These are phyloP conservation scores for Deladenus siricidicola DNA, from an alignment of 2,888 invertebrate species.

Conservation along the genomic window DNA sequence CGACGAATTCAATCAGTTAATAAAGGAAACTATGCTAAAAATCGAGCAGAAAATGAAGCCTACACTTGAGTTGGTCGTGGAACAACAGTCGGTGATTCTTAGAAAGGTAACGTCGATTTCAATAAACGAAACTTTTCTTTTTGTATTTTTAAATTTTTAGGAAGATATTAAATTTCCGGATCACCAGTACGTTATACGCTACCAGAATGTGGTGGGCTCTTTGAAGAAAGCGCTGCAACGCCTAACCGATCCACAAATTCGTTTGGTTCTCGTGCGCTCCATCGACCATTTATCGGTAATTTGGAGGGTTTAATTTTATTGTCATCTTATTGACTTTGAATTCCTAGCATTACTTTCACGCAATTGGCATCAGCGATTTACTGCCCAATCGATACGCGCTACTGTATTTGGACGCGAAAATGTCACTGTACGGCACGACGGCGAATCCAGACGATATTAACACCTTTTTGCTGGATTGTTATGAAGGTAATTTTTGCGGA, in stretches of 20 bases:
- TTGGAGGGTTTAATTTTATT: neutral
- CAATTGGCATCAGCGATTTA: constrained; percentile 22
- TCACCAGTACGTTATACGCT: neutral
- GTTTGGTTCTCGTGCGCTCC: constrained; percentile 13
- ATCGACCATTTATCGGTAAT: constrained; percentile 15
- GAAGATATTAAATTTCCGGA: constrained; percentile 14
- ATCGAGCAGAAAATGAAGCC: constrained; percentile 16
- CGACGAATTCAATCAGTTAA: constrained; percentile 8
- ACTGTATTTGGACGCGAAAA: constrained; percentile 14
- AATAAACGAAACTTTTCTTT: neutral
- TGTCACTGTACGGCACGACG: constrained; percentile 5
- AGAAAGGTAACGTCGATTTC: neutral
- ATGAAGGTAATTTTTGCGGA: too few species aligned
- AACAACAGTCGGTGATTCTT: neutral
- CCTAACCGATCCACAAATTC: constrained; percentile 5
- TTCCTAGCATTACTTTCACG: constrained; percentile 24
- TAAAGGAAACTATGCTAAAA: constrained; percentile 13
- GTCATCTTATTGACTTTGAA: neutral
- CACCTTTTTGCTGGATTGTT: constrained; percentile 2
- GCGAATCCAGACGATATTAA: constrained; percentile 9
- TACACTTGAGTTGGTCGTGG: neutral
- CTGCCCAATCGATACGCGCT: constrained; percentile 23
- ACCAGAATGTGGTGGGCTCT: constrained; percentile 14
- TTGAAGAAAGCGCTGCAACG: constrained; percentile 9
- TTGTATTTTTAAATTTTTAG: neutral